phyloP scores from a whole-genome alignment of 2,888 invertebrate species.

The Venustoraphidia nigricollis region DNA sequence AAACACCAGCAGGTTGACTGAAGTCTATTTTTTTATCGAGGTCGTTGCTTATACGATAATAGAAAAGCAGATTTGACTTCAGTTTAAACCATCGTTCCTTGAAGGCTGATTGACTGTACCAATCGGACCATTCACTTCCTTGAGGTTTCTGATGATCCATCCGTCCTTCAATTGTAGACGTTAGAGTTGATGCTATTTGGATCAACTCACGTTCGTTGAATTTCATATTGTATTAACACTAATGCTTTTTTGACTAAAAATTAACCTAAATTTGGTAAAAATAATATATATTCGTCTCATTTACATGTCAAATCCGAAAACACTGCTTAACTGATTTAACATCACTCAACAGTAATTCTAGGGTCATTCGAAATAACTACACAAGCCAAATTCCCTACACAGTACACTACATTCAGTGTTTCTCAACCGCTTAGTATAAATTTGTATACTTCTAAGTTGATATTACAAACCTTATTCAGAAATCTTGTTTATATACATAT shows the following conservation, averaged over 20 bases:
- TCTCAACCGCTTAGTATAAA: too few relatives aligned
- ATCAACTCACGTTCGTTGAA: slow-evolving; percentile 55
- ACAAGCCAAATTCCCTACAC: too few relatives aligned
- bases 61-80: slow-evolving; percentile 58
- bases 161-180: slow-evolving; percentile 51
- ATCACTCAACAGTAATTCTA: too few relatives aligned
- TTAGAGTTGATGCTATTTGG: slow-evolving; percentile 40
- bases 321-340: too few relatives aligned
- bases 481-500: too few relatives aligned
- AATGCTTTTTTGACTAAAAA: neutral
- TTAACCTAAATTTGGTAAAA: too few relatives aligned
- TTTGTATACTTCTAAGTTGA: too few relatives aligned
- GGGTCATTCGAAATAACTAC: too few relatives aligned
- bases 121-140: slow-evolving; percentile 34
- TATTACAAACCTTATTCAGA: too few relatives aligned
- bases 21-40: slow-evolving; percentile 46
- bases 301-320: too few relatives aligned
- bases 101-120: slow-evolving; percentile 31
- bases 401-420: too few relatives aligned
- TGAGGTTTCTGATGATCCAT: slow-evolving; percentile 52
- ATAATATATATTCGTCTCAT: too few relatives aligned
- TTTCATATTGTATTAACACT: slow-evolving; percentile 36
- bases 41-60: slow-evolving; percentile 51
- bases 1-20: slow-evolving; percentile 51
- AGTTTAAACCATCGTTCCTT: slow-evolving; percentile 68